Base-by-base conservation (phyloP, 2,888 invertebrate genomes). In the Meandrusa payeni region DNA sequence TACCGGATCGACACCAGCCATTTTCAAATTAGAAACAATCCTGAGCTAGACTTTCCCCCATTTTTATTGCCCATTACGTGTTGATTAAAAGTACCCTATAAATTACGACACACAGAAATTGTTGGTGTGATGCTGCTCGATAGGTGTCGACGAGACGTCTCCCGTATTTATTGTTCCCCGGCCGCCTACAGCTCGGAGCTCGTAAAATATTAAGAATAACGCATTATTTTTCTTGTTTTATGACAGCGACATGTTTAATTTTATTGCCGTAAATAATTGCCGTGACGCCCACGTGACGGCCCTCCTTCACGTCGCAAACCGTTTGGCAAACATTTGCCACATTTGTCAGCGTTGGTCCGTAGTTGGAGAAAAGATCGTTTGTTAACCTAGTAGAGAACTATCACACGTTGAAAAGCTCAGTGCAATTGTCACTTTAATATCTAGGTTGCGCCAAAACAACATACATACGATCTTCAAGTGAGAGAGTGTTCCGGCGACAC, bases 141-240 rank as follows among this genome's bases (percentile, higher is more conserved):
- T 20, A 40, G 50, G 42, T 51, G 56, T 52, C 53, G 57, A 50
- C 59, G 52, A 44, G 45, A 47, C 46, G 55, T 59, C 52, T 41
- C 24, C 41, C 20, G 51, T 46, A 50, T 52, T 51, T 54, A 54
- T 52, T 51, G 55, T 57, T 47, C 55, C 46, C 45, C 51, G 43
- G 40, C 52, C 59, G 52, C 59, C 60, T 54, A 57, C 60, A 24
- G 45, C 20, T 27, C 31, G 19, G 36, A 13, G 15, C 40, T 41
- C 50, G 48, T 51, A 55, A 57, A 48, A 48, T 55, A 50, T 53
- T 50, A 55, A 50, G 48, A 57, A 51, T 52, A 59, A 57, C 54
- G 51, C 51, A 51, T 59, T 62, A 67, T 69, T 67, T 65, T 59
- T 66, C 62, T 52, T 57, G 55, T 67, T 67, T 67, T 69, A 69